Evolutionary conservation across 2,113 vertebrate genomes (phyloP), one percentile per base, ranked within the genome.

Genomic region (Tinamus guttatus): DNA sequence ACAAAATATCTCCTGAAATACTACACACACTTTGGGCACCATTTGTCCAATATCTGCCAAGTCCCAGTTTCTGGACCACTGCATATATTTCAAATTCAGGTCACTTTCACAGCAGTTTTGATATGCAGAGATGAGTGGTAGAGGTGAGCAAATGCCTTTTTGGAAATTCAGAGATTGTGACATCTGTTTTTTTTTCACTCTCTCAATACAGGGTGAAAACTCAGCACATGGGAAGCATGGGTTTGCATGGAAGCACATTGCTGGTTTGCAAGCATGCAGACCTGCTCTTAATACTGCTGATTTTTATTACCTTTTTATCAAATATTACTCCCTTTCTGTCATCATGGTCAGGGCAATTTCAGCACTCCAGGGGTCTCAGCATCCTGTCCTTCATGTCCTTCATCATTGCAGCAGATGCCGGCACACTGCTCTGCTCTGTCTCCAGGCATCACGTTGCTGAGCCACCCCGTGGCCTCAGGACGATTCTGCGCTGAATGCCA

Each of bases 1-100:
- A 89, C 95, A 95, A 41, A 59, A 84, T 60, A 73, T 84, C 81
- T 93, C 47, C 77, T 84, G 69, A 90, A 96, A 89, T 64, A 75
- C 17, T 1, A 3, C 73, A 19, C 41, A 86, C 89, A 90, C 83
- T 51, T 93, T 60, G 74, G 74, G 56, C 69, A 30, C 14, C 28
- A 7, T 78, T 84, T 75, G 88, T 24, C 45, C 68, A 5, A 5
- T 59, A 8, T 32, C 56, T 60, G 69, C 52, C 52, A 90, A 94
- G 85, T 49, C 54, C 62, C 52, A 28, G n/a, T 85, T 94, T 90
- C 88, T 86, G 80, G 76, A 75, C 47, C 22, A 13, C 30, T 68
- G 65, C 73, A 81, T 84, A 76, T 81, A 68, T 95, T 94, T 93
- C 1, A 3, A 78, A 92, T 95, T 92, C 80, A 65, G n/a, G 73